Evolutionary conservation across 2,797 vertebrate species (phyloP).

Genomic region (Chloroceryle inda): DNA sequence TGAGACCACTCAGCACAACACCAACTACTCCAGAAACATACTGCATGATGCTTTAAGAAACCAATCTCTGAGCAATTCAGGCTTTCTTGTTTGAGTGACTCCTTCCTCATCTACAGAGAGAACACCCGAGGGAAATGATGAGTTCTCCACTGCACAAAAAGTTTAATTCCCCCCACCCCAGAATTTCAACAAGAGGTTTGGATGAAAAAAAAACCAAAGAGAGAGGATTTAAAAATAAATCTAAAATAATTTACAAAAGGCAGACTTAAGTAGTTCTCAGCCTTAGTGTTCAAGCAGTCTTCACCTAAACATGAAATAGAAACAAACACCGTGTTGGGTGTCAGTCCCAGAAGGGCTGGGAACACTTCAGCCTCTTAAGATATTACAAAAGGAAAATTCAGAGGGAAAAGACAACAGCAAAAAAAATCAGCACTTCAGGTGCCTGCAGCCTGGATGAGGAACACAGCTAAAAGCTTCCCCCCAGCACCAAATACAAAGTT

Average conservation of each 20-base stretch:
- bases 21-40: neutral
- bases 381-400: neutral
- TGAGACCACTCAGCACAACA: neutral
- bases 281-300: neutral
- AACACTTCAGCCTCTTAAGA: neutral
- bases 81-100: neutral
- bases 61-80: neutral
- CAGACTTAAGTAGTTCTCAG: neutral
- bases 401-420: neutral
- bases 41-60: neutral
- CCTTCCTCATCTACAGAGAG: neutral
- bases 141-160: neutral
- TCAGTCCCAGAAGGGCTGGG: neutral
- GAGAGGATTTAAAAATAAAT: neutral
- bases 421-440: neutral
- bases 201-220: neutral
- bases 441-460: neutral
- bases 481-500: neutral
- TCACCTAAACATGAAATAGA: neutral
- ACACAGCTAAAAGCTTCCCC: neutral
- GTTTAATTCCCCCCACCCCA: neutral
- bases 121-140: neutral
- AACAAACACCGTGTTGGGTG: neutral
- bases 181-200: neutral
- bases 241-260: neutral